Percentiles rank a stretch among this genome's conserved stretches.
Conservation (phyloP, 2,113 vertebrate species). For the Paracanthobrama guichenoti region DNA sequence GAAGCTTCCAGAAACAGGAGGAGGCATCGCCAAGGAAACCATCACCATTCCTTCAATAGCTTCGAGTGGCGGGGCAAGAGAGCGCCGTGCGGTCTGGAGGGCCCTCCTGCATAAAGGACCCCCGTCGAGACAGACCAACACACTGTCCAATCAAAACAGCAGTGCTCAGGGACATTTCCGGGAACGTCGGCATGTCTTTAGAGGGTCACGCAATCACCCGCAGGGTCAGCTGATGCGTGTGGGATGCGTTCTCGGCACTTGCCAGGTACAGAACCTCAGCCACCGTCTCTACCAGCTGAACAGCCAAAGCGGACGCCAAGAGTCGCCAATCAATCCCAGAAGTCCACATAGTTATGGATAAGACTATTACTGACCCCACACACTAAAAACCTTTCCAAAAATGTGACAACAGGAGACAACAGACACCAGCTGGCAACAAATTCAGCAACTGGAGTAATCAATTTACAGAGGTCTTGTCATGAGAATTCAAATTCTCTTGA, state of each 20-base stretch:
- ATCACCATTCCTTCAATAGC: slow-evolving; percentile 38
- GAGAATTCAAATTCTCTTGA: neutral
- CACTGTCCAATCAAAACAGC: slow-evolving; percentile 16
- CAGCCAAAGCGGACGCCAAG: slow-evolving; percentile 73
- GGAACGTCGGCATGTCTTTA: slow-evolving; percentile 67
- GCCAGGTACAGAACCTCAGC: slow-evolving; percentile 89
- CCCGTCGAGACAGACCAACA: slow-evolving; percentile 38
- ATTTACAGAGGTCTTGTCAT: neutral
- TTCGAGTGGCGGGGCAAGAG: slow-evolving; percentile 51
- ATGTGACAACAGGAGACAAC: slow-evolving; percentile 3
- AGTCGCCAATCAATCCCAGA: slow-evolving; percentile 82
- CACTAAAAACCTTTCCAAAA: neutral
- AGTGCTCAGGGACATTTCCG: slow-evolving; percentile 52
- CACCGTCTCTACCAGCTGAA: slow-evolving; percentile 89
- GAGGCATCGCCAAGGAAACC: slow-evolving; percentile 36
- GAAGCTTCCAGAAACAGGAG: slow-evolving; percentile 42
- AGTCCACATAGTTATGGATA: slow-evolving; percentile 92
- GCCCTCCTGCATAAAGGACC: slow-evolving; percentile 60
- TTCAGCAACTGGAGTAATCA: neutral
- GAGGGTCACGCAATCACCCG: slow-evolving; percentile 33
- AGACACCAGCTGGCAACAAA: neutral
- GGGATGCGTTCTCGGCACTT: slow-evolving; percentile 86
- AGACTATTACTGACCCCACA: slow-evolving; percentile 42
- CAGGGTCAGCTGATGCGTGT: slow-evolving; percentile 75
- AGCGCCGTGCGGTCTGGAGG: slow-evolving; percentile 60